A percentile compares a stretch with the other conserved stretches of the same genome.
phyloP scores from a whole-genome alignment of 2,888 invertebrate genomes.

The Troides helena region DNA sequence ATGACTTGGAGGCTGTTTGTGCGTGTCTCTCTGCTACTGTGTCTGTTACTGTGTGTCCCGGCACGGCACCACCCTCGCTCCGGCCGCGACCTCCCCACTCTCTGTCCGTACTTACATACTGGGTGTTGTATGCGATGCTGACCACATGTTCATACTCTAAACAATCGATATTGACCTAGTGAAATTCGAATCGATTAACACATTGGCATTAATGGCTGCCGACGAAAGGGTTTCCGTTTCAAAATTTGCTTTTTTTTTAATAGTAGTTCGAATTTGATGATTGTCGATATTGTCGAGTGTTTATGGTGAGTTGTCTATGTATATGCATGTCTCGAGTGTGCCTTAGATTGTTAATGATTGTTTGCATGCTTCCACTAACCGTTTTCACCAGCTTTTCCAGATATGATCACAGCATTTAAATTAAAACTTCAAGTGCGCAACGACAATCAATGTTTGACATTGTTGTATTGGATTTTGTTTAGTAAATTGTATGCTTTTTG shows the following conservation, averaged over 20 bases:
- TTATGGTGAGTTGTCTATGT: conserved; percentile 64
- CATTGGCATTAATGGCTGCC: conserved; percentile 77
- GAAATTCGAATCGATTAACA: conserved; percentile 42
- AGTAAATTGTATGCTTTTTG: conserved; percentile 38
- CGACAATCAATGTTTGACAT: neutral
- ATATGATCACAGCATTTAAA: conserved; percentile 46
- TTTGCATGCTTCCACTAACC: conserved; percentile 46
- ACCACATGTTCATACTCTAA: conserved; percentile 61
- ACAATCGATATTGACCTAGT: conserved; percentile 72
- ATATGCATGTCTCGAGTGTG: conserved; percentile 61
- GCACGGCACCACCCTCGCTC: conserved; percentile 34
- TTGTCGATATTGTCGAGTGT: conserved; percentile 69
- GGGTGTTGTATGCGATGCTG: conserved; percentile 77
- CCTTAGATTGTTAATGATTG: conserved; percentile 43
- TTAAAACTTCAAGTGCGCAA: neutral
- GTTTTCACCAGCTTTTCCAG: conserved; percentile 55
- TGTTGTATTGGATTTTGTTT: conserved; percentile 45
- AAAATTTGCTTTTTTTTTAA: conserved; percentile 53
- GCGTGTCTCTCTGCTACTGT: conserved; percentile 65
- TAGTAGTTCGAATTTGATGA: conserved; percentile 73
- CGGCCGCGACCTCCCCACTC: conserved; percentile 41
- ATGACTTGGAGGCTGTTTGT: conserved; percentile 62
- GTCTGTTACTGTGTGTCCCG: conserved; percentile 51
- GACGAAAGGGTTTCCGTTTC: conserved; percentile 73
- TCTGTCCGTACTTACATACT: conserved; percentile 57